Evolutionary conservation across 2,888 invertebrate genomes (phyloP), one percentile per base, ranked within the genome.

Genomic region (Taenaris catops): DNA sequence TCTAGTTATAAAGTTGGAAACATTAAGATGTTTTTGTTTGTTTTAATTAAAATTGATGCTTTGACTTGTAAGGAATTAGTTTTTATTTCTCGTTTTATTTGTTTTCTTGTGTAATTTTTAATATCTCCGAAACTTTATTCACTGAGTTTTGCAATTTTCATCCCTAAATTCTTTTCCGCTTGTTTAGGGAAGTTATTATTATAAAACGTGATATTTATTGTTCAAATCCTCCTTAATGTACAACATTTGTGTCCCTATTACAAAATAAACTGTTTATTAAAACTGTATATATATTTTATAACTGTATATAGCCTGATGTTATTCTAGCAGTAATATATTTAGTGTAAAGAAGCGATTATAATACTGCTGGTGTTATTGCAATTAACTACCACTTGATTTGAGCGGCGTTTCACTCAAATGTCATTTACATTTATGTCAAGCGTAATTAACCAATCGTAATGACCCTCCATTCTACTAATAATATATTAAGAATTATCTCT

Each of bases 1-100:
- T 32, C 16, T 36, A 35, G 35, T 38, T 37, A 31, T 38, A 19
- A 44, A 43, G 34, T 49, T 38, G 33, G 33, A 21, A 27, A 47
- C 38, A 40, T 48, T 44, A 36, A 29, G 26, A 34, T 39, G 42
- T 44, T 43, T 41, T 41, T 43, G 38, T 36, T 46, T 45, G 32
- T 39, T 40, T 42, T 40, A 41, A 46, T 44, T 47, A 42, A 49
- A 44, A 49, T 42, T 44, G 42, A 49, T 49, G 46, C 29, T 42
- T 41, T 36, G 29, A 38, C 38, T 44, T 34, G 29, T 26, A 24
- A 28, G 28, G 26, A 21, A 35, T 33, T 35, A 38, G 11, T 10
- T 20, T 41, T 41, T 37, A 34, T 54, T 54, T 49, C 34, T 21
- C 44, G 45, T 25, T 35, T 38, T 38, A 28, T 35, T 28, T 23